Conservation (phyloP, 1,140 invertebrate genomes). For the Sycophaga agraensis region DNA sequence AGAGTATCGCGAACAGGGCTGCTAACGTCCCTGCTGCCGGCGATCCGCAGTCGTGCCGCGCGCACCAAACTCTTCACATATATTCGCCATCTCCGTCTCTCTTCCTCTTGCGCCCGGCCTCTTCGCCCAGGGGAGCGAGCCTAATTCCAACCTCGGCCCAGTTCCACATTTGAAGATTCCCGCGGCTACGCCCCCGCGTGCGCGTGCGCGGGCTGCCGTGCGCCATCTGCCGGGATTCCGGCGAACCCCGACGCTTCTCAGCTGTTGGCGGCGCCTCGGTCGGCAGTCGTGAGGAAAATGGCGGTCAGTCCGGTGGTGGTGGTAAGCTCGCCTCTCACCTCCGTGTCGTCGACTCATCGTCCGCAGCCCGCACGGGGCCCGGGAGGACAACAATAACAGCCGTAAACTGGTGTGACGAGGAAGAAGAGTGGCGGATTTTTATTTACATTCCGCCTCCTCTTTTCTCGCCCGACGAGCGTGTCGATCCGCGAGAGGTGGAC, state of each 20-base stretch:
- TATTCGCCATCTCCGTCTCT: background rate
- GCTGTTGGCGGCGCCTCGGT: background rate
- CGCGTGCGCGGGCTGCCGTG: background rate
- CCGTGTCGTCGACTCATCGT: constrained; percentile 10
- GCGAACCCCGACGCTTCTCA: background rate
- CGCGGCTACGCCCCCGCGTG: no score
- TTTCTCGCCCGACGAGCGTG: constrained; percentile 14
- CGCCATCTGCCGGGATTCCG: constrained; percentile 5
- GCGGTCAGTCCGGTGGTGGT: constrained; percentile 42
- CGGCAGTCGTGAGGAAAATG: constrained; percentile 57
- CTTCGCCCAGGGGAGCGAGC: background rate
- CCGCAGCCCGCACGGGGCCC: constrained; percentile 12
- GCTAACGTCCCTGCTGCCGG: background rate
- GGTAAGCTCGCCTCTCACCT: constrained; percentile 36
- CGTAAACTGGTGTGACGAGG: background rate
- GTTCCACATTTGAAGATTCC: constrained; percentile 17
- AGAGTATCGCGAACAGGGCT: background rate
- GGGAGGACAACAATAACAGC: background rate
- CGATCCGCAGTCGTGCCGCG: constrained; percentile 24
- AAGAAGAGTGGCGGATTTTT: background rate
- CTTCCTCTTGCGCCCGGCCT: background rate
- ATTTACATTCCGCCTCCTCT: no score
- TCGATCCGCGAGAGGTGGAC: constrained; percentile 9
- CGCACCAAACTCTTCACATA: constrained; percentile 21
- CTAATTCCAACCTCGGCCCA: background rate